Evolutionary conservation across 64 coral and sea anemone species (phyloP), one percentile per base, ranked within the genome.

Genomic region (Trachythela sp.): DNA sequence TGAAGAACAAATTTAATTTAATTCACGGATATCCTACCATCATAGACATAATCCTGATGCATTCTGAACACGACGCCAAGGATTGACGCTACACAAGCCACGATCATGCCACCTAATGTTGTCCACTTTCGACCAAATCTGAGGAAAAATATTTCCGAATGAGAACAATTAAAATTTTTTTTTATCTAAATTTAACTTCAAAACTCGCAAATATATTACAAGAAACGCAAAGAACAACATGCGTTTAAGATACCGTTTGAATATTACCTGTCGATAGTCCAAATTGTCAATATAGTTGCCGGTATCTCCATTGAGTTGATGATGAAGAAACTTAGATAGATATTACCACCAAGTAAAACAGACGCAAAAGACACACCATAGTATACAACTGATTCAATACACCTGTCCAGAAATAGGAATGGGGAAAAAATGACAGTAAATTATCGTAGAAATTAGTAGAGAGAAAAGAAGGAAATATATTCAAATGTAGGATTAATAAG

Each of bases 291-390:
- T 1, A 93, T 93, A 22, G 94, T 97, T 0, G 92, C 95, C 77
- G 95, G 95, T 77, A 97, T 38, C 91, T 97, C 95, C 48, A 97
- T 89, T 24, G 94, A 88, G 11, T 93, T 94, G 2, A 93, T 97
- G 11, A 94, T 86, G 36, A 97, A 97, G 24, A 97, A 97, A 87
- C 94, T 97, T 1, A 97, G 91, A 54, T 97, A 97, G 13, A 94
- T 97, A 40, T 97, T 97, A n/a, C 95, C 95, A 33, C 95, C 95
- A 8, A 97, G 84, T 30, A 97, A 27, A 60, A 97, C 95, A 26
- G 95, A 97, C n/a, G 91, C 93, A 48, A 97, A 85, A 14, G 95
- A 97, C 9, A 97, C 95, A 36, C 95, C 95, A 68, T 68, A 68
- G 30, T 68, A 68, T n/a, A 68, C 59, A 68, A 68, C 18, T n/a